Percentiles rank a stretch among this genome's conserved stretches.
These are phyloP conservation scores for Dicentrarchus labrax DNA, from an alignment of 2,113 vertebrate genomes.

Conservation along the genomic window DNA sequence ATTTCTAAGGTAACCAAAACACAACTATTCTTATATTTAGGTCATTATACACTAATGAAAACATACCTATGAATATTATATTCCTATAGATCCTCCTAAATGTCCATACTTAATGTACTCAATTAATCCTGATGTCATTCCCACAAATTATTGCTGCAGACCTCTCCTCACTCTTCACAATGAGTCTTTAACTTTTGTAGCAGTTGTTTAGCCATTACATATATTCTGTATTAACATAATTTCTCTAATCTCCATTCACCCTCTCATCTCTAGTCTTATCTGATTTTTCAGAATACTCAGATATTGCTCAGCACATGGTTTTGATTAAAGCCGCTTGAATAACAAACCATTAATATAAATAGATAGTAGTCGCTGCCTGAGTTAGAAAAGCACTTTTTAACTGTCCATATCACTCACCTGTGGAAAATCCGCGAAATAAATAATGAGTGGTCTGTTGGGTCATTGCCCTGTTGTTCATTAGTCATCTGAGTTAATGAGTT, in stretches of 20 bases:
- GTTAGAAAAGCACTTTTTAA: neutral
- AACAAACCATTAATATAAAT: constrained; percentile 7
- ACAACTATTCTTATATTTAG: no score
- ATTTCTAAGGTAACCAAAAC: no score
- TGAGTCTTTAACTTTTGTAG: neutral
- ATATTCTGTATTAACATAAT: neutral
- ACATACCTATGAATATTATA: no score
- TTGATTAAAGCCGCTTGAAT: neutral
- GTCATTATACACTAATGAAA: no score
- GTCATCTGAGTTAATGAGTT: neutral
- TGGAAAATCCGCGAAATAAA: constrained; percentile 6
- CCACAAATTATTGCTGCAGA: neutral
- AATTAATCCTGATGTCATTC: neutral
- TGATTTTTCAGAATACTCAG: neutral
- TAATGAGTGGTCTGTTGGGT: neutral
- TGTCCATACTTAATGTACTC: neutral
- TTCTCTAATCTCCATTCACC: constrained; percentile 6
- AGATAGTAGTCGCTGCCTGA: neutral
- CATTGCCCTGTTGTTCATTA: neutral
- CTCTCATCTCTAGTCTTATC: neutral
- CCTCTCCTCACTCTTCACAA: neutral
- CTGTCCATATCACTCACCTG: neutral
- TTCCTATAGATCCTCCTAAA: no score
- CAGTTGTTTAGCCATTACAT: neutral
- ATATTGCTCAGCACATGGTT: constrained; percentile 7